Conservation (phyloP, 2,797 vertebrate species). For the Sebastes nivosus region DNA sequence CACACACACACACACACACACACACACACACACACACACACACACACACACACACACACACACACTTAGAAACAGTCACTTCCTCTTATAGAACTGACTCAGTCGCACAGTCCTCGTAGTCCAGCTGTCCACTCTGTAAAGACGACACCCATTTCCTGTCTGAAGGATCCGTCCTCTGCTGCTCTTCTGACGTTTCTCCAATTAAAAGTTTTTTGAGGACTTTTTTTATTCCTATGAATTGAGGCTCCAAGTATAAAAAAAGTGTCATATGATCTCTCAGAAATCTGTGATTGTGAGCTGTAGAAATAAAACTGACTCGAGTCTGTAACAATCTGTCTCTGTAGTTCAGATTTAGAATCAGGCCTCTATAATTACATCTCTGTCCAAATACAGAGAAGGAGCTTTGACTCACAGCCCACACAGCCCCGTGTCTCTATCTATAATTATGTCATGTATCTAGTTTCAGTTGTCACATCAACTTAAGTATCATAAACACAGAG, state of each 20-base stretch:
- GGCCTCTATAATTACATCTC: constrained; percentile 59
- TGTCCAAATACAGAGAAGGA: constrained; percentile 15
- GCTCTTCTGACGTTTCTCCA: background rate
- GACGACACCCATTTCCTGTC: background rate
- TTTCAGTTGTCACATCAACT: constrained; percentile 8
- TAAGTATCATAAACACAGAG: background rate
- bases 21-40: background rate
- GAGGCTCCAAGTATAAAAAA: background rate
- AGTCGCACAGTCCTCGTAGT: background rate
- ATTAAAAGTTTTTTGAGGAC: background rate
- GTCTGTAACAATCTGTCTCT: constrained; percentile 25
- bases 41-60: background rate
- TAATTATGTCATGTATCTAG: constrained; percentile 32
- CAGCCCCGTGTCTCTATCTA: constrained; percentile 8
- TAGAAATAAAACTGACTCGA: background rate
- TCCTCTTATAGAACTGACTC: background rate
- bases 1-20: background rate
- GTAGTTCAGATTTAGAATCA: constrained; percentile 37
- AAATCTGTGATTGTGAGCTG: background rate
- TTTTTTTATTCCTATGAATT: background rate
- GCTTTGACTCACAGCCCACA: constrained; percentile 26
- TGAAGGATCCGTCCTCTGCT: background rate
- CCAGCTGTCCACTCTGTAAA: background rate
- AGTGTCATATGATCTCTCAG: background rate
- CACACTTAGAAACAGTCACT: background rate